phyloP scores from a whole-genome alignment of 2,888 invertebrate genomes.

The Philaethria dido region DNA sequence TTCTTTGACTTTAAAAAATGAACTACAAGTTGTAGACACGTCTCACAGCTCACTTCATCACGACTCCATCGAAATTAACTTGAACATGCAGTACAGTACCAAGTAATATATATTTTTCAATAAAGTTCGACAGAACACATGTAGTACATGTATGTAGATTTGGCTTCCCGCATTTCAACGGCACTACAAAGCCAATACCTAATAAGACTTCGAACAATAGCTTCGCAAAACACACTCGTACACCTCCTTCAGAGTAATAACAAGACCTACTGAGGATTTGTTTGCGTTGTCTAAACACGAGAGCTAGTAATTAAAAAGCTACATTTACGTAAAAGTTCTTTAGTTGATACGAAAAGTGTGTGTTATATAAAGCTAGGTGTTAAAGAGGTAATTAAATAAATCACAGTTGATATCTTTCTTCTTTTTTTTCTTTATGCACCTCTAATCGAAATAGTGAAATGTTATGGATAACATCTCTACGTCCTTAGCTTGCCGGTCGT shows the following conservation, averaged over 20 bases:
- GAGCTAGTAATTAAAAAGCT: slow-evolving; percentile 29
- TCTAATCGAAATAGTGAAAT: too few relatives aligned
- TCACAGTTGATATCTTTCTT: too few relatives aligned
- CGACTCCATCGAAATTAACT: slow-evolving; percentile 2
- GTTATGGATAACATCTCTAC: too few relatives aligned
- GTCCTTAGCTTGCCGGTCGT: too few relatives aligned
- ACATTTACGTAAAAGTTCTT: background rate
- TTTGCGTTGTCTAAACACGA: slow-evolving; percentile 32
- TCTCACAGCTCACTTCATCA: too few relatives aligned
- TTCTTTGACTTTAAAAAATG: background rate
- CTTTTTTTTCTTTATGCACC: too few relatives aligned
- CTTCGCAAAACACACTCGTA: slow-evolving; percentile 33
- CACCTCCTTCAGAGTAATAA: slow-evolving; percentile 17
- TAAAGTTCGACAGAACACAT: slow-evolving; percentile 8
- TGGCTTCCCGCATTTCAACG: slow-evolving; percentile 14
- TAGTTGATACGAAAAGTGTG: background rate
- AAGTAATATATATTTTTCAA: slow-evolving; percentile 18
- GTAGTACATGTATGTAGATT: slow-evolving; percentile 6
- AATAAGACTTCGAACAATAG: slow-evolving; percentile 39
- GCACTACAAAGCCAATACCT: slow-evolving; percentile 34
- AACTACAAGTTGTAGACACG: background rate
- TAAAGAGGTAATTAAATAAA: too few relatives aligned
- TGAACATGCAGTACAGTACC: background rate
- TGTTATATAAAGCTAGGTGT: too few relatives aligned
- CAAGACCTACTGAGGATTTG: slow-evolving; percentile 27